Evolutionary conservation across 2,888 invertebrate genomes (phyloP), one percentile per base, ranked within the genome.

Genomic region (Harpalus rubripes): DNA sequence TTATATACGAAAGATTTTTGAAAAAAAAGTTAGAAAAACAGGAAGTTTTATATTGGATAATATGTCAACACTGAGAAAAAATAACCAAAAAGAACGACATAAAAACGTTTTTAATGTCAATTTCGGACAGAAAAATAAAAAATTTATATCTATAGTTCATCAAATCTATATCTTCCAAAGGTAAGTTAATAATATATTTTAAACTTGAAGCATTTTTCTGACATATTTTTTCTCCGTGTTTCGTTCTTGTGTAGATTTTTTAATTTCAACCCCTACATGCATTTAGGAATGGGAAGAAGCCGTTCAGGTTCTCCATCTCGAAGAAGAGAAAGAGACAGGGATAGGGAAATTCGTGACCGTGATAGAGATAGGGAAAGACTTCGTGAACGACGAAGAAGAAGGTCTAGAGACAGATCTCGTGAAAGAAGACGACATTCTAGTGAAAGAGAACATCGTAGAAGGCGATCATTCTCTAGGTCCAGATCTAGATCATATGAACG

Each of bases 231-330:
- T 80, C 26, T 15, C 15, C 39, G 7, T 16, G 58, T 52, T 83
- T 87, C 86, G 58, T 41, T 32, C 59, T 68, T n/a, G 32, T n/a
- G 7, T 32, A 15, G n/a, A 39, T 8, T 68, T 68, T 68, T 68
- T 68, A 65, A 85, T 87, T 87, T 85, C 79, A 88, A 86, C 68
- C 68, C 68, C 68, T 68, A 39, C 15, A 85, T 86, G 86, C 78
- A 84, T 86, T 93, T 94, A 94, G 93, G 92, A 86, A 93, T 94
- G 94, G 93, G 93, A 85, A 90, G 93, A 87, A 92, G 93, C 88
- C 92, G 93, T 86, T 92, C 93, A 78, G 93, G 93, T 80, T 92
- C 92, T 26, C 91, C 91, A 15, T 89, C 90, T 84, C 91, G 93
- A 89, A 90, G 93, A 86, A 91, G 93, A 79, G 93, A 92, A n/a